Evolutionary conservation across 2,888 invertebrate species (phyloP).

Genomic region (Argyresthia albistria): DNA sequence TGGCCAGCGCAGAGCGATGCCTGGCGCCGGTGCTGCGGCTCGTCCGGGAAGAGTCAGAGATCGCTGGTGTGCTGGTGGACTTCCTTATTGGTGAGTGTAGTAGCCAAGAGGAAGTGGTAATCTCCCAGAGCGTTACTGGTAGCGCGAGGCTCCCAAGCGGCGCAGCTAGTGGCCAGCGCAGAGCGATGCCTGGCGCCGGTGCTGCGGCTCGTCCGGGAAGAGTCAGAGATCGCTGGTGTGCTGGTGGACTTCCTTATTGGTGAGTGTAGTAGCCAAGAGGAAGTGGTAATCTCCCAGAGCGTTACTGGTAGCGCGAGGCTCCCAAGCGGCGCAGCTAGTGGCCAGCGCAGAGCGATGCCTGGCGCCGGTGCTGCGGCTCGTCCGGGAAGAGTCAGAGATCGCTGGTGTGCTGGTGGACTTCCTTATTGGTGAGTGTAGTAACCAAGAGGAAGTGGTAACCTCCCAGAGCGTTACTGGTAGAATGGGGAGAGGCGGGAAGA

Average conservation of each 20-base stretch:
- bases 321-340: neutral
- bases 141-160: too few species aligned
- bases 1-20: slow-evolving; percentile 49
- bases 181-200: slow-evolving; percentile 34
- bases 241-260: slow-evolving; percentile 45
- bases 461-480: too few species aligned
- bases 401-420: slow-evolving; percentile 39
- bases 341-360: slow-evolving; percentile 22
- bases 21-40: slow-evolving; percentile 35
- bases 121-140: too few species aligned
- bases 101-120: too few species aligned
- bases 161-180: neutral
- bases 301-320: too few species aligned
- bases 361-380: slow-evolving; percentile 37
- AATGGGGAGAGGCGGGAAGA: too few species aligned
- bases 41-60: slow-evolving; percentile 27
- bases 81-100: slow-evolving; percentile 38
- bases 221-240: slow-evolving; percentile 31
- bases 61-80: slow-evolving; percentile 36
- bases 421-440: slow-evolving; percentile 38
- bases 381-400: slow-evolving; percentile 29
- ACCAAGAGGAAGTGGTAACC: too few species aligned
- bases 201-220: slow-evolving; percentile 31
- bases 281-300: too few species aligned
- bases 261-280: too few species aligned